phyloP scores from a whole-genome alignment of 2,888 invertebrate genomes.

The Coleophora flavipennella region DNA sequence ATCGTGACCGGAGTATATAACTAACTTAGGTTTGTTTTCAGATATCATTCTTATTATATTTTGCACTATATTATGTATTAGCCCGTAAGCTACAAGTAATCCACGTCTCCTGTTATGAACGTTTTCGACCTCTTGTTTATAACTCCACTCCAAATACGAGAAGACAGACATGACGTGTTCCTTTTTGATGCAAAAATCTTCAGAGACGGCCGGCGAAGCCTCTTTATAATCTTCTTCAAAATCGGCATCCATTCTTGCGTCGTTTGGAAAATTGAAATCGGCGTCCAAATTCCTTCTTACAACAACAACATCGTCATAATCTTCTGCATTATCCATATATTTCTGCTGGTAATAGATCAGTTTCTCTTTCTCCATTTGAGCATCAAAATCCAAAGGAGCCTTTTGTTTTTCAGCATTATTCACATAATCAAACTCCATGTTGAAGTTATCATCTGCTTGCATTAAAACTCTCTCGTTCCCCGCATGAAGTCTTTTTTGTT shows the following conservation, averaged over 20 bases:
- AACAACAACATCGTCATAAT: constrained; percentile 61
- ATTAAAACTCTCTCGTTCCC: constrained; percentile 35
- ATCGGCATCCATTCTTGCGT: constrained; percentile 54
- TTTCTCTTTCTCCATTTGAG: constrained; percentile 68
- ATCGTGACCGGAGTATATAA: constrained; percentile 93
- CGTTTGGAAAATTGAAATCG: constrained; percentile 66
- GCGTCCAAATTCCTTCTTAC: constrained; percentile 67
- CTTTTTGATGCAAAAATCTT: constrained; percentile 74
- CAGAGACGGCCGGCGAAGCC: constrained; percentile 47
- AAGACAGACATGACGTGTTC: constrained; percentile 85
- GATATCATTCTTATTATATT: constrained; percentile 87
- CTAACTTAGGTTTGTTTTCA: constrained; percentile 80
- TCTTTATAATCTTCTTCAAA: constrained; percentile 63
- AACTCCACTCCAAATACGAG: constrained; percentile 87
- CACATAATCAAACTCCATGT: constrained; percentile 59
- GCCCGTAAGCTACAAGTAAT: constrained; percentile 83
- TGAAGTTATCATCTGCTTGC: constrained; percentile 52
- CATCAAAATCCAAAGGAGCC: constrained; percentile 56
- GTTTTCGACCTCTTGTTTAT: constrained; percentile 75
- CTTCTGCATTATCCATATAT: constrained; percentile 57
- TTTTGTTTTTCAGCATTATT: constrained; percentile 50
- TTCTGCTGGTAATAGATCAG: constrained; percentile 60
- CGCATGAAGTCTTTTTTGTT: constrained; percentile 27
- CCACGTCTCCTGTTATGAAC: constrained; percentile 76
- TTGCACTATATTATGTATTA: constrained; percentile 84